Base-by-base conservation (phyloP, 2,888 invertebrate genomes). In the Minunthozetes semirufus region DNA sequence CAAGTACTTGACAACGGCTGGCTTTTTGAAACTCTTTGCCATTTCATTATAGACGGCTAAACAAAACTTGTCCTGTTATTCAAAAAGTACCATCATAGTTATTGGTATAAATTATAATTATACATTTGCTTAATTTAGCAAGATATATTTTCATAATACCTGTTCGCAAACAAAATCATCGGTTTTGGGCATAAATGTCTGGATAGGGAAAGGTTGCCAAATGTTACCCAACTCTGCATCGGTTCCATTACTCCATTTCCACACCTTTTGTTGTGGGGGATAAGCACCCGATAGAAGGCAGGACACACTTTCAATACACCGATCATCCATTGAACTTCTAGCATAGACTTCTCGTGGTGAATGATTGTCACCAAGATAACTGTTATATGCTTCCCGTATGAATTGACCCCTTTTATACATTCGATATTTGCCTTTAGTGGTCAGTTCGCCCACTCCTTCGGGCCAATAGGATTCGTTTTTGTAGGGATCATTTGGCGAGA, bases 401-500 rank as follows among this genome's bases (percentile, higher is more conserved):
- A 29, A 72, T 70, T 68, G 19, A 22, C 76, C 76, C 9, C 73
- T 42, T 70, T 50, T 42, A 68, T 73, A 76, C 61, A 75, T 48
- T 27, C 76, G 56, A 27, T 73, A 48, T 15, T 74, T 75, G 9
- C 76, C 76, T 6, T 15, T n/a, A 15, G 27, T 27, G 17, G 75
- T 61, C 25, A 76, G 29, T 38, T 76, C 68, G 1, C 61, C 61
- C 11, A 72, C 19, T 0, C 76, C 76, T 63, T 73, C 70, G 22
- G 63, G 68, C 76, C 76, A 76, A 13, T 56, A 75, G 4, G n/a
- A n/a, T 8, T 50, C n/a, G 19, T 74, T 27, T 11, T 46, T 22
- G 63, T 61, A 76, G 1, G 76, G 76, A 66, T 76, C 76, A n/a
- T 75, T 75, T 13, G 72, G 72, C 2, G 46, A 22, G 19, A 76